Base-by-base conservation (phyloP, 2,888 invertebrate genomes). In the Barypeithes pellucidus region DNA sequence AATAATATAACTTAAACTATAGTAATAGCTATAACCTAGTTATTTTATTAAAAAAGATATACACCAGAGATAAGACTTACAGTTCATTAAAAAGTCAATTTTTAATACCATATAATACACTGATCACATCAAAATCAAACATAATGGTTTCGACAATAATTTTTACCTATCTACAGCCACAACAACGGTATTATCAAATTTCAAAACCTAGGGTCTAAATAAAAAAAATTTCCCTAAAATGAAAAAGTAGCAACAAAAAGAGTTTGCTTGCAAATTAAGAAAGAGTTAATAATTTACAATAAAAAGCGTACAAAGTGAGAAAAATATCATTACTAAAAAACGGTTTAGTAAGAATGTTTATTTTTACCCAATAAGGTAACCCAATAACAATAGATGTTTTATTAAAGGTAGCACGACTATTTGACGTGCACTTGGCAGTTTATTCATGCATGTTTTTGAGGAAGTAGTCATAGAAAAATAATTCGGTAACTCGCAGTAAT, bases 1-100 rank as follows among this genome's bases (percentile, higher is more conserved):
- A 29, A 41, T 61, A 61, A 24, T 29, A 61, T 41, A 45, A 24
- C 61, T 61, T 61, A 61, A 45, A 22, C 43, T 60, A 29, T 29
- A 61, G 14, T 43, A 61, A 61, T 14, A 61, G 24, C 61, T 61
- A 60, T 18, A 41, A 41, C 41, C 60, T 60, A 39, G 14, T 14
- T 61, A 22, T 57, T 57, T 61, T 14, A 24, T 61, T 45, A 43
- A 43, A 61, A 43, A 61, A 61, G 61, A 61, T 61, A 43, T 43
- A 61, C 41, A 61, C 39, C 24, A 29, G 45, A 24, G 29, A 45
- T 61, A 61, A 61, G 16, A 61, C 24, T 61, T 61, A 43, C 61
- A 61, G 60, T 41, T 39, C 41, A 33, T 60, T 45, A 61, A 43
- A 60, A 61, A 61, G 45, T 61, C 22, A 43, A 43, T 39, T 59